These are phyloP conservation scores for Ostrea denselamellosa DNA, from an alignment of 1,140 invertebrate species.

Conservation along the genomic window DNA sequence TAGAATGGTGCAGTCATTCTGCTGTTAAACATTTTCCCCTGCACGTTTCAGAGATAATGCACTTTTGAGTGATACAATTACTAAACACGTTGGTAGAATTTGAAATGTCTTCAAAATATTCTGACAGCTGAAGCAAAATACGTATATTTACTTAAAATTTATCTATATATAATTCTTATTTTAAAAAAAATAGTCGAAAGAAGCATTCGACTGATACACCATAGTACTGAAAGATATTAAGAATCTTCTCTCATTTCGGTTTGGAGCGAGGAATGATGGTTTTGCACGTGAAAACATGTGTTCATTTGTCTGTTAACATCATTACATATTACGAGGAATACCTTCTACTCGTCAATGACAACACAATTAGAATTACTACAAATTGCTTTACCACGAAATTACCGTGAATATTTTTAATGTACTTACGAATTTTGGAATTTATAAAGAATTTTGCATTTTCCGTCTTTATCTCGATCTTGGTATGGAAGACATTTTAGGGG, in stretches of 20 bases:
- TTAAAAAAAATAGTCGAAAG: neutral
- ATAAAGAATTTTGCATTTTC: neutral
- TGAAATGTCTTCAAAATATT: neutral
- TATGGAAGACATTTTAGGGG: too few species aligned
- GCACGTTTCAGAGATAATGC: neutral
- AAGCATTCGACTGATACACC: neutral
- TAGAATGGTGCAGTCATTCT: neutral
- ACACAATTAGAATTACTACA: neutral
- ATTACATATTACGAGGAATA: neutral
- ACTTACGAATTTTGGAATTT: constrained; percentile 10
- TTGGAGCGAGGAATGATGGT: neutral
- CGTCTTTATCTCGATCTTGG: neutral
- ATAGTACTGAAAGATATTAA: neutral
- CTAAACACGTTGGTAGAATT: neutral
- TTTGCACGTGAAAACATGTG: neutral
- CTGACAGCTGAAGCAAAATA: neutral
- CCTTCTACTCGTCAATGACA: neutral
- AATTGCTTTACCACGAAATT: neutral
- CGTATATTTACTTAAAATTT: too few species aligned
- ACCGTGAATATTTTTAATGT: neutral
- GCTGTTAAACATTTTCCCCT: too few species aligned
- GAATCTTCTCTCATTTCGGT: neutral
- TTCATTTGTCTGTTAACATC: neutral
- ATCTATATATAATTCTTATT: neutral
- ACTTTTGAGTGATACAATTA: neutral